Evolutionary conservation across 2,888 invertebrate genomes (phyloP).

Genomic region (Lepas anatifera): DNA sequence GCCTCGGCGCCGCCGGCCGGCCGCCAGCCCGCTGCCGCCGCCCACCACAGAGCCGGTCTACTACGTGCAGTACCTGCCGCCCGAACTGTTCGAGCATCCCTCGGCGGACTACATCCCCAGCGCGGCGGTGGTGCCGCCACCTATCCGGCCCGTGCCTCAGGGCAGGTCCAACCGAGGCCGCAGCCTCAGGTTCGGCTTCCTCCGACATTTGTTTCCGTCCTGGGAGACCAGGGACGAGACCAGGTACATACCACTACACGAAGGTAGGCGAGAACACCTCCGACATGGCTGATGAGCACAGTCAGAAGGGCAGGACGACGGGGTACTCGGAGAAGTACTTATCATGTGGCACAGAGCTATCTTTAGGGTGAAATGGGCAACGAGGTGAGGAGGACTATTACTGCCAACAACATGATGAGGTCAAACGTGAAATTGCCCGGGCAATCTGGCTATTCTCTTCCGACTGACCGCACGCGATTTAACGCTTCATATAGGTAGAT

Average conservation of each 20-base stretch:
- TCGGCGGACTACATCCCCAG: background rate
- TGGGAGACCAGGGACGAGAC: background rate
- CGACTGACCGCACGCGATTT: too few species aligned
- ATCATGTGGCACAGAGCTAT: too few species aligned
- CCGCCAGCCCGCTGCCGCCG: background rate
- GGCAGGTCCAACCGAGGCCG: background rate
- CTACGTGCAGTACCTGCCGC: slow-evolving; percentile 13
- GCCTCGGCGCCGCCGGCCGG: background rate
- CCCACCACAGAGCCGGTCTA: background rate
- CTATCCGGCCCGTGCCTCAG: background rate
- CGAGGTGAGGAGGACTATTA: too few species aligned
- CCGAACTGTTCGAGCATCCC: slow-evolving; percentile 4
- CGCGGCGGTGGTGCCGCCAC: background rate
- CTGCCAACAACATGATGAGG: too few species aligned
- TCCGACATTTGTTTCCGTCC: background rate
- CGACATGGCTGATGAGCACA: background rate
- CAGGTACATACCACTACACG: background rate
- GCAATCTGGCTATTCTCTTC: too few species aligned
- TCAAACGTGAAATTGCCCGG: too few species aligned
- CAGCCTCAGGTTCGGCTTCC: background rate
- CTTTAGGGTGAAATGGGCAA: too few species aligned
- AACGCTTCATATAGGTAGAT: too few species aligned
- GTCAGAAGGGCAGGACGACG: too few species aligned
- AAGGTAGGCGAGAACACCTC: background rate
- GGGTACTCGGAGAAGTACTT: too few species aligned